Base-by-base conservation (phyloP, 2,888 invertebrate genomes). In the Himalopsyche tibetana region DNA sequence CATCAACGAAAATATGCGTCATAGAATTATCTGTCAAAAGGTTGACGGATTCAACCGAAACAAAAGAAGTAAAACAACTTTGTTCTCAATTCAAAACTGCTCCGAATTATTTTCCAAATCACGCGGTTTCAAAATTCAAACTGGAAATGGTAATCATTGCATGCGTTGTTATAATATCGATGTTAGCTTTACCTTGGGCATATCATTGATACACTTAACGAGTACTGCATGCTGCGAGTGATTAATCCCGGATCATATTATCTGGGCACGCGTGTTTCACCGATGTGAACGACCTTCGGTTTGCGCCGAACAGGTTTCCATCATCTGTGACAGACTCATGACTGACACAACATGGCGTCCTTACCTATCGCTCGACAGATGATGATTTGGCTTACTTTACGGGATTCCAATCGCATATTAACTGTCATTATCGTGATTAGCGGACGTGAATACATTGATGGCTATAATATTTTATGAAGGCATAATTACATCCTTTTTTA, bases 261-360 rank as follows among this genome's bases (percentile, higher is more conserved):
- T 63, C 63, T 63, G 63, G 19, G 63, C 63, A 63, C 63, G 63
- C 19, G 19, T 28, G 63, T 63, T 63, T 19, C 63, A 63, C 8
- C 63, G 63, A 63, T 63, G 63, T 63, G 63, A 63, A 63, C 63
- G 63, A 63, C 63, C 63, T 63, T 63, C 63, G 63, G n/a, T 5
- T 28, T 19, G 19, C 63, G 15, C 19, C 6, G 28, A 63, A 63
- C 63, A 63, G 63, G 63, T 63, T 63, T 28, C 63, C 19, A 8
- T 63, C 63, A 63, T 63, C 63, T n/a, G 63, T 63, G 63, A 63
- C 63, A 63, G 28, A 63, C n/a, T 63, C 63, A 63, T 63, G 63
- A 63, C 63, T 63, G 63, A 63, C 63, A 63, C 63, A 63, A 19
- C 63, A 63, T 28, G 63, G 28, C 9, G 28, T 19, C 19, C 28